Percentiles rank a stretch among this genome's conserved stretches.
phyloP scores from a whole-genome alignment of 37 sponge, comb jelly and placozoan genomes.

The Geodia barretti region DNA sequence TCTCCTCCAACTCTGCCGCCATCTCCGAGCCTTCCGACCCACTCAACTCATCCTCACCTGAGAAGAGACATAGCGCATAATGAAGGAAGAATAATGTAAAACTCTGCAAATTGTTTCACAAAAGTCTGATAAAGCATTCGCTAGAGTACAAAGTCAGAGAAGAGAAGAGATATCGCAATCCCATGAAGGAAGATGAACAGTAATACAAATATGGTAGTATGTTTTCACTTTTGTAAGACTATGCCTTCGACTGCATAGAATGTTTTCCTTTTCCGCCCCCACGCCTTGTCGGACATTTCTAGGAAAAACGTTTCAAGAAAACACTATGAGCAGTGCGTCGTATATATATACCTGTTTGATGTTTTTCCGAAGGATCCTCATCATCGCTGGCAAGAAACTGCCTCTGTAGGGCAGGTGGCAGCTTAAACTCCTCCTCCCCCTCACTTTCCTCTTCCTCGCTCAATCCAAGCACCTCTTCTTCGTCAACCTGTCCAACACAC shows the following conservation, averaged over 20 bases:
- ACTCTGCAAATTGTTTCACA: too few species aligned
- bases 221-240: too few species aligned
- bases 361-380: background rate
- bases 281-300: constrained; percentile 51
- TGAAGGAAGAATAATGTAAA: too few species aligned
- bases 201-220: too few species aligned
- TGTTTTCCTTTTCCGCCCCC: constrained; percentile 70
- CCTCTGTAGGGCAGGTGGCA: background rate
- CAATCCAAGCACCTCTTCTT: constrained; percentile 45
- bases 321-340: background rate
- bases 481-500: constrained; percentile 4
- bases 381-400: constrained; percentile 34
- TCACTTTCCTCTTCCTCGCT: constrained; percentile 15
- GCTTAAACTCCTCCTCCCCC: background rate
- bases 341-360: background rate
- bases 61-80: too few species aligned
- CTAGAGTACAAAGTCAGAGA: too few species aligned
- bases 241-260: constrained; percentile 48
- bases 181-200: too few species aligned
- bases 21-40: constrained; percentile 40
- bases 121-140: too few species aligned
- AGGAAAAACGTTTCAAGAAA: background rate
- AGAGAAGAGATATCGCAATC: too few species aligned
- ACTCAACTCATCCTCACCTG: constrained; percentile 65
- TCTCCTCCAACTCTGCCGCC: constrained; percentile 82